Evolutionary conservation across 1,140 invertebrate genomes (phyloP), one percentile per base, ranked within the genome.

Genomic region (Aphaenogaster rudis): DNA sequence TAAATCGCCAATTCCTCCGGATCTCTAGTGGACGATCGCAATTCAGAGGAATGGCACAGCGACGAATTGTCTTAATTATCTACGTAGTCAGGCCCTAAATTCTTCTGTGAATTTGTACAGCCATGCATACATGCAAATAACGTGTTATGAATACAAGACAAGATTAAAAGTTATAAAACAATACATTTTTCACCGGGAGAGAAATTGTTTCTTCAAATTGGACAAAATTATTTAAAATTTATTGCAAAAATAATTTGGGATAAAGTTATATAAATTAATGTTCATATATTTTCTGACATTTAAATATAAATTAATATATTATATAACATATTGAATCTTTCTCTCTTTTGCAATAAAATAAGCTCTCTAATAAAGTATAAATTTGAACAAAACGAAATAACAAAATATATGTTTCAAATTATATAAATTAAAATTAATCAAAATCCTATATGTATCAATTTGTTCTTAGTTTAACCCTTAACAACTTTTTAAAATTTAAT

Each of bases 31-130:
- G 17, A 57, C 42, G 17, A 74, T 36, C 17, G 45, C 28, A 28
- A 72, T 74, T 72, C 36, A 59, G 8, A 84, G 42, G n/a, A 74
- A 63, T 50, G 39, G 28, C 57, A 3, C 57, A 54, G 48, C 69
- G 33, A 76, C 57, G 28, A 84, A 84, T 74, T 63, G 80, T 15
- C 4, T 61, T 74, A 76, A 84, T 84, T 76, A 84, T n/a, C 48
- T 71, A 72, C n/a, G 3, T 59, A 82, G 28, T 33, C 52, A 39
- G 61, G 39, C 3, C 5, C 7, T 5, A 48, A 45, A 13, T 36
- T 61, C 8, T 48, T 48, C 54, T 11, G 6, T 48, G n/a, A 76
- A 76, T 82, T 82, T 74, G 2, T 45, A 36, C 8, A 54, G n/a
- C 3, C 7, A 36, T 61, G 17, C 6, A 21, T 59, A 71, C 11